These are phyloP conservation scores for Lampropteryx suffumata DNA, from an alignment of 2,888 invertebrate species.

Conservation along the genomic window DNA sequence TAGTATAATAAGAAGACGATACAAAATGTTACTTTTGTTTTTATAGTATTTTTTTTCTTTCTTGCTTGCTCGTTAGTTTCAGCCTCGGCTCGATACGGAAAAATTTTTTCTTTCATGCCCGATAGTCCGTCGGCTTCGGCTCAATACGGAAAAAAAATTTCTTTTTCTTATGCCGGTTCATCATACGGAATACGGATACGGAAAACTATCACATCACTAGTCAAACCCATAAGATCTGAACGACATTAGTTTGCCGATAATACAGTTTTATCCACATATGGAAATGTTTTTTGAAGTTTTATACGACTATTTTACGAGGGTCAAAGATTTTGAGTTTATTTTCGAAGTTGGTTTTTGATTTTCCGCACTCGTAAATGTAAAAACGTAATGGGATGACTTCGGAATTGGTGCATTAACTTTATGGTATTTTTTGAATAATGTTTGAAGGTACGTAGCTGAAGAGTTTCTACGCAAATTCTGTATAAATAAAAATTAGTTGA, in stretches of 20 bases:
- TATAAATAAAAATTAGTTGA: too few relatives aligned
- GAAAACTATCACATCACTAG: not conserved
- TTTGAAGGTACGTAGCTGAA: too few relatives aligned
- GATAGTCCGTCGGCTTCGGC: too few relatives aligned
- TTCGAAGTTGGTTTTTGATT: slow-evolving; percentile 4
- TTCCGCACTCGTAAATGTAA: not conserved
- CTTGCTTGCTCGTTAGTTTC: too few relatives aligned
- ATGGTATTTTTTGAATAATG: too few relatives aligned
- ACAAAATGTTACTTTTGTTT: too few relatives aligned
- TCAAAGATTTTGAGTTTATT: slow-evolving; percentile 19
- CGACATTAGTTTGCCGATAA: slow-evolving; percentile 37
- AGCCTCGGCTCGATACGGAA: too few relatives aligned
- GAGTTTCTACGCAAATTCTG: too few relatives aligned
- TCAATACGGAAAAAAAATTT: too few relatives aligned
- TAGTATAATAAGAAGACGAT: too few relatives aligned
- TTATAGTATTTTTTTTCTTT: too few relatives aligned
- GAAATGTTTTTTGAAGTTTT: slow-evolving; percentile 44
- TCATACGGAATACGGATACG: slow-evolving; percentile 1
- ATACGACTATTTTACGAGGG: slow-evolving; percentile 41
- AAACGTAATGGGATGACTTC: not conserved
- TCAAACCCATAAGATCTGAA: slow-evolving; percentile 21
- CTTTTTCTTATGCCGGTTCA: not conserved
- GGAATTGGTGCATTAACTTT: not conserved
- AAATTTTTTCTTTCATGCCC: too few relatives aligned
- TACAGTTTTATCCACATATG: slow-evolving; percentile 41